Base-by-base conservation (phyloP, 2,797 vertebrate species). In the Enteromius thamalakanensis region DNA sequence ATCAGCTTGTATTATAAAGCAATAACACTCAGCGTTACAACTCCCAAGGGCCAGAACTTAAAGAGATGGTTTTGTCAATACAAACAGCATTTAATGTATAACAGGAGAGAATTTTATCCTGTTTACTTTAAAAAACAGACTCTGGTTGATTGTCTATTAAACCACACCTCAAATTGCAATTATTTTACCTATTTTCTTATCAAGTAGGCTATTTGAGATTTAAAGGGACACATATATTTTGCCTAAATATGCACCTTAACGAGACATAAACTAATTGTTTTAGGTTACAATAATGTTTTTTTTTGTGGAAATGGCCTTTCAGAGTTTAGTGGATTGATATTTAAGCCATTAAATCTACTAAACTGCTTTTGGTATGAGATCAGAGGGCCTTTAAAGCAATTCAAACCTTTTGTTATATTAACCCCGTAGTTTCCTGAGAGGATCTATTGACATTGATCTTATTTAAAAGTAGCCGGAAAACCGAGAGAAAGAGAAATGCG, bases 401-500 rank as follows among this genome's bases (percentile, higher is more conserved):
- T 76, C n/a, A 76, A 76, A 42, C 26, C 23, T 68, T 68, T 58
- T 37, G 74, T 77, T 69, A 29, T 6, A 45, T 69, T 70, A 77
- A 70, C 51, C 74, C 64, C 51, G 29, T 15, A 26, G 55, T 81
- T 65, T 84, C 62, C 74, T 42, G n/a, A 72, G 71, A 80, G 60
- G 53, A 60, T 11, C 76, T 40, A 29, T 49, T 68, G 21, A 65
- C 74, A 69, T 8, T 51, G 45, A 53, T 71, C 80, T 80, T 45
- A 45, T 45, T 76, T 19, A 60, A 77, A 74, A 80, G 9, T 34
- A 47, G 11, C 79, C 8, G 23, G 40, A 81, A 83, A 83, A 65
- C 40, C 2, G 79, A 83, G 76, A 76, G 87, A 88, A 83, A 85
- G n/a, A 85, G 76, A 91, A 93, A 94, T 91, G 90, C 91, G 93